Base-by-base conservation (phyloP, 2,888 invertebrate species). In the Congeria kusceri region DNA sequence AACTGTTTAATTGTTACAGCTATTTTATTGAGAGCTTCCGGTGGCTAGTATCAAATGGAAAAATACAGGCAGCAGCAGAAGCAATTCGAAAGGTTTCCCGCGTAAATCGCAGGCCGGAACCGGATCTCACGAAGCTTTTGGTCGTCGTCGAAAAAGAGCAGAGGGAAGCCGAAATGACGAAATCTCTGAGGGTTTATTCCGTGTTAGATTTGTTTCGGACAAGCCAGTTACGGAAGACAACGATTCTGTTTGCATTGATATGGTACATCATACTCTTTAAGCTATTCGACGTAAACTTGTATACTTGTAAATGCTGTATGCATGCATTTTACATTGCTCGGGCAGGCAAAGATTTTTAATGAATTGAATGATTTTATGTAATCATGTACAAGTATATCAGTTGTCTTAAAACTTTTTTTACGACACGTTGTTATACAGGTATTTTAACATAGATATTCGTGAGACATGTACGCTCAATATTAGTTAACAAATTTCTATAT, bases 1-100 rank as follows among this genome's bases (percentile, higher is more conserved):
- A n/a, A n/a, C n/a, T 32, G 4, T 7, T 7, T 32, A 32, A 32
- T 32, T 32, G 13, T 23, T 70, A 3, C 53, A 89, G 88, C 58
- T 70, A 82, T 18, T 56, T 86, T 5, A 87, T 88, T 11, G 89
- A 89, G 68, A 88, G 88, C 68, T 80, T 85, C 18, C 86, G 89
- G 11, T 89, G 89, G 89, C 75, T 87, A 9, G 80, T 85, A 7
- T 67, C 76, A 3, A 80, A 85, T 15, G 82, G 86, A 11, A 67
- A 76, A 15, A 15, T 85, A 9, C 80, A 87, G 3, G 83, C 86
- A 27, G 89, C 89, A 0, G 83, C 86, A 63, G 65, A 71, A 4
- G 79, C 84, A 11, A 64, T 89, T 20, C 29, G 67, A 27, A 64
- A 73, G 11, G 80, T 89, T 15, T 86, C 87, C 0, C 78, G 64